Conservation (phyloP, 1,140 invertebrate genomes). For the Drosophila sechellia region DNA sequence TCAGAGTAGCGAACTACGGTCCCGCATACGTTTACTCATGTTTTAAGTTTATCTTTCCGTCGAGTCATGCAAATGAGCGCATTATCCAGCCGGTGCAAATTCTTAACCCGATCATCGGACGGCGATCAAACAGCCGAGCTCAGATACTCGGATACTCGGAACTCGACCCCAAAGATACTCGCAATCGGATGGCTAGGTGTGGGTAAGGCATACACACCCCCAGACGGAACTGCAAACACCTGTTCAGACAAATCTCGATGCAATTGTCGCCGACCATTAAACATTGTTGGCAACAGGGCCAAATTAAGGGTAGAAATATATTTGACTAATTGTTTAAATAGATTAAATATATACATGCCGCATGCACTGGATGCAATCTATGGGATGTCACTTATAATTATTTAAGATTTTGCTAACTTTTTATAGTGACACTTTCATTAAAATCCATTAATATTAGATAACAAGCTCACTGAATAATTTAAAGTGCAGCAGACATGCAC, state of each 20-base stretch:
- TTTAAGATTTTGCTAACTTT: neutral
- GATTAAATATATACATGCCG: no score
- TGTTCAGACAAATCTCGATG: conserved; percentile 31
- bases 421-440: neutral
- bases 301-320: no score
- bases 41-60: conserved; percentile 54
- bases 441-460: neutral
- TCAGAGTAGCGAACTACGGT: conserved; percentile 20
- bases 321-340: no score
- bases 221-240: conserved; percentile 35
- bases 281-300: conserved; percentile 5
- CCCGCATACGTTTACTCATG: conserved; percentile 55
- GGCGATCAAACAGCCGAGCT: neutral
- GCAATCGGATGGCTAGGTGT: neutral
- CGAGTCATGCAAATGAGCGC: conserved; percentile 72
- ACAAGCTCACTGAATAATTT: neutral
- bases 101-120: conserved; percentile 17
- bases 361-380: neutral
- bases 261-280: conserved; percentile 34
- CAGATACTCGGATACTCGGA: conserved; percentile 5
- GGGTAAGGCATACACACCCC: conserved; percentile 14
- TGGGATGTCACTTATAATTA: neutral
- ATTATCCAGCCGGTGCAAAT: conserved; percentile 47
- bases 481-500: conserved; percentile 6
- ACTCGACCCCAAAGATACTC: conserved; percentile 3